Conservation (phyloP, 2,113 vertebrate species). For the Corythornis madagascariensis region DNA sequence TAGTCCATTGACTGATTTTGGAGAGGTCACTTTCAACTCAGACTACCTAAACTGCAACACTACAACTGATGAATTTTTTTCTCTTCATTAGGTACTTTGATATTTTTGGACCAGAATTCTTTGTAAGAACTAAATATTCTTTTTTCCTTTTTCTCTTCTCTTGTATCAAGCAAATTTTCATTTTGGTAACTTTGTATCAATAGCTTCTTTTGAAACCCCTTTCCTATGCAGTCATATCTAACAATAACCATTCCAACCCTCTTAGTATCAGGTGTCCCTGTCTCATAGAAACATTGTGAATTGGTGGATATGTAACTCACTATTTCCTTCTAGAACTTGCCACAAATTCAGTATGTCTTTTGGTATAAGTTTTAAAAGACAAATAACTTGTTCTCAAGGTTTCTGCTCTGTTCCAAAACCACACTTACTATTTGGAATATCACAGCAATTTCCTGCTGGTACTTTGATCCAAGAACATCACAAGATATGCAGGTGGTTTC, state of each 20-base stretch:
- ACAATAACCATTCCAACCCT: background rate
- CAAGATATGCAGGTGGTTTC: conserved; percentile 60
- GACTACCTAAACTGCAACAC: background rate
- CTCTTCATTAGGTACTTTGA: background rate
- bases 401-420: conserved; percentile 37
- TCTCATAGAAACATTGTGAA: background rate
- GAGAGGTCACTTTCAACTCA: background rate
- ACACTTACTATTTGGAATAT: conserved; percentile 28
- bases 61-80: background rate
- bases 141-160: background rate
- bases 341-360: background rate
- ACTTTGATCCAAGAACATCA: conserved; percentile 54
- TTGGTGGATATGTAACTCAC: background rate
- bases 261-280: background rate
- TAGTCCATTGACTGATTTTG: background rate
- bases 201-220: background rate
- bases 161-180: background rate
- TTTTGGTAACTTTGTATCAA: background rate
- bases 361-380: background rate
- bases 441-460: conserved; percentile 24
- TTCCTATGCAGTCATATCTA: background rate
- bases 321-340: background rate
- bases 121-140: background rate
- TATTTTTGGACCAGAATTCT: background rate
- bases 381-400: background rate